Evolutionary conservation across 1,140 invertebrate species (phyloP), one percentile per base, ranked within the genome.

Genomic region (Diachasma alloeum): DNA sequence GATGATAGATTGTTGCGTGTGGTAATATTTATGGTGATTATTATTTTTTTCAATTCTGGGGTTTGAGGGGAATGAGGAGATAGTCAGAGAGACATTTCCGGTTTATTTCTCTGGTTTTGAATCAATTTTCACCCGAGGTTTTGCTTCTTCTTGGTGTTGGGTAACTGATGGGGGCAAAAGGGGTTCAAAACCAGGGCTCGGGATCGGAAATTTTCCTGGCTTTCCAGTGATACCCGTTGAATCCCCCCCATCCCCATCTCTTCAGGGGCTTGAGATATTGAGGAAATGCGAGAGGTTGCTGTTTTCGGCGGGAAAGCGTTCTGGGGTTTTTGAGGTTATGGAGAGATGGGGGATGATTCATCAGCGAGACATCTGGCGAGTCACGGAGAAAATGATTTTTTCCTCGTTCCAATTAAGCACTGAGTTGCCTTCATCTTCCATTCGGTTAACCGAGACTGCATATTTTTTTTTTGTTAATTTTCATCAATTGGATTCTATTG

Each of bases 401-500:
- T 59, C 53, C 53, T 22, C 53, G n/a, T 59, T 59, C 53, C 53
- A 59, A 59, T 59, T 59, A 24, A 59, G 53, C 9, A 59, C 19
- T 22, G 53, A 59, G 53, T 74, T 74, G 72, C 72, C 59, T 67
- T 59, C 56, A 66, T 48, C 63, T 74, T 26, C 36, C 42, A 44
- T 42, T 26, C 39, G 42, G 31, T 37, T 19, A 67, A 70, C 77
- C 74, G 74, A 82, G 79, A 85, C 83, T 74, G 72, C 31, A 76
- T 83, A 82, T 83, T 59, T 22, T 59, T 59, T 59, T 59, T 59
- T 59, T 59, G n/a, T 59, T 59, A 59, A 59, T 59, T 59, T 24
- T 59, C 53, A 85, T 85, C 81, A 87, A 87, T 86, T 85, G 86
- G 80, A 80, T 85, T 85, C 83, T 83, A 84, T 87, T 83, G 85